A percentile compares a stretch with the other conserved stretches of the same genome.
Conservation (phyloP, 2,797 vertebrate species). For the Mastacembelus armatus region DNA sequence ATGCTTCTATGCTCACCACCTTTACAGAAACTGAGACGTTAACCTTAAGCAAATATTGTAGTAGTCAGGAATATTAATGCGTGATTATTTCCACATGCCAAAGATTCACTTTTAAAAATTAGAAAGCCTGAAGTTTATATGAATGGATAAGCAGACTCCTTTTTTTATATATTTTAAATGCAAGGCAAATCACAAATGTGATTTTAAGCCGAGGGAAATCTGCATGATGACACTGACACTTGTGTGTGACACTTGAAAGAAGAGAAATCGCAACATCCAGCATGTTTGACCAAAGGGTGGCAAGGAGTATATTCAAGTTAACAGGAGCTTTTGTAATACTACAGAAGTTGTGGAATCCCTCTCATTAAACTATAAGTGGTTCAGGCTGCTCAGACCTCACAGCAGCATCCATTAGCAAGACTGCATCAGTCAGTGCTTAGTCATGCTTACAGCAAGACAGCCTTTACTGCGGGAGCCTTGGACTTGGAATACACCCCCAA, state of each 20-base stretch:
- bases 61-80: not conserved
- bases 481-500: constrained; percentile 13
- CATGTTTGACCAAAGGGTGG: constrained; percentile 55
- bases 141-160: not conserved
- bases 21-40: not conserved
- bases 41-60: not conserved
- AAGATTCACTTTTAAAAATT: too few species aligned
- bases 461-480: constrained; percentile 4
- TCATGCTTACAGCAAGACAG: constrained; percentile 29
- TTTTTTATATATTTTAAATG: constrained; percentile 4
- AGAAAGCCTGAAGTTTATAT: not conserved
- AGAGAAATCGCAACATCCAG: constrained; percentile 37
- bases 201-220: constrained; percentile 15
- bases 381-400: constrained; percentile 13
- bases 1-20: not conserved
- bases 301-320: constrained; percentile 10
- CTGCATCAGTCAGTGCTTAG: constrained; percentile 44
- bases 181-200: constrained; percentile 7
- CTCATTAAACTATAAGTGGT: not conserved
- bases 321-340: constrained; percentile 16
- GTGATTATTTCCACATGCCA: not conserved
- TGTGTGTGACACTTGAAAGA: too few species aligned
- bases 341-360: constrained; percentile 14
- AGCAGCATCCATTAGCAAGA: constrained; percentile 15
- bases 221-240: too few species aligned